phyloP scores from a whole-genome alignment of 1,140 invertebrate genomes.

The Rhyacophila brunnea region DNA sequence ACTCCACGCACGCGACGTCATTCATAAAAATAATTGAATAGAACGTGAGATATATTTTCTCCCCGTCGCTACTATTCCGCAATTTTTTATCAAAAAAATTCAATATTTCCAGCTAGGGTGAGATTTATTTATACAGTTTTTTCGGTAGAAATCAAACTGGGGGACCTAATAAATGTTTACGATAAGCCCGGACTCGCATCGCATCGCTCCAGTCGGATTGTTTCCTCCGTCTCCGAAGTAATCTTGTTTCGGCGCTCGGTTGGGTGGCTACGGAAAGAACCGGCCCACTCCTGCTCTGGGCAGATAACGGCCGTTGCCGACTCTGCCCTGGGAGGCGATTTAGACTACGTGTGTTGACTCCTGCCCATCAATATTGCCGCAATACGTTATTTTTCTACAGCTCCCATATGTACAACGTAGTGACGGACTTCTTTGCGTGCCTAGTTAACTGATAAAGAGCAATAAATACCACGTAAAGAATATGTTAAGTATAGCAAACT shows the following conservation, averaged over 20 bases:
- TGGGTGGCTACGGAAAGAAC: slow-evolving; percentile 15
- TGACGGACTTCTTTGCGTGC: too few relatives aligned
- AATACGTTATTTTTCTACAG: too few relatives aligned
- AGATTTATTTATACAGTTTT: slow-evolving; percentile 27
- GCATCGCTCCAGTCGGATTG: slow-evolving; percentile 12
- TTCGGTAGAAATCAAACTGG: slow-evolving; percentile 11
- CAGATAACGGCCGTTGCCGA: slow-evolving; percentile 11
- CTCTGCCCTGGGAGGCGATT: neutral
- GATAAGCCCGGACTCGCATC: slow-evolving; percentile 19
- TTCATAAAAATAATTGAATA: slow-evolving; percentile 28
- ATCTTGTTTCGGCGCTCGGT: slow-evolving; percentile 26
- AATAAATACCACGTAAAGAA: too few relatives aligned
- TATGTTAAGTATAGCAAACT: too few relatives aligned
- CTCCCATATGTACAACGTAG: too few relatives aligned
- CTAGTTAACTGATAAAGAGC: too few relatives aligned
- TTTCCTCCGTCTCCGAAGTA: slow-evolving; percentile 26
- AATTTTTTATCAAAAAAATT: slow-evolving; percentile 21
- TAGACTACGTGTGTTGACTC: neutral
- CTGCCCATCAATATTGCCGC: slow-evolving; percentile 1
- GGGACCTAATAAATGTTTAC: slow-evolving; percentile 28
- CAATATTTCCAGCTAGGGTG: slow-evolving; percentile 19
- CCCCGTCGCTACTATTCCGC: neutral
- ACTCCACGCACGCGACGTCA: slow-evolving; percentile 12
- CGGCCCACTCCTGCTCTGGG: slow-evolving; percentile 7
- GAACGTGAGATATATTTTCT: slow-evolving; percentile 5